A percentile compares a stretch with the other conserved stretches of the same genome.
phyloP scores from a whole-genome alignment of 1,140 invertebrate genomes.

The Trachymyrmex cornetzi region DNA sequence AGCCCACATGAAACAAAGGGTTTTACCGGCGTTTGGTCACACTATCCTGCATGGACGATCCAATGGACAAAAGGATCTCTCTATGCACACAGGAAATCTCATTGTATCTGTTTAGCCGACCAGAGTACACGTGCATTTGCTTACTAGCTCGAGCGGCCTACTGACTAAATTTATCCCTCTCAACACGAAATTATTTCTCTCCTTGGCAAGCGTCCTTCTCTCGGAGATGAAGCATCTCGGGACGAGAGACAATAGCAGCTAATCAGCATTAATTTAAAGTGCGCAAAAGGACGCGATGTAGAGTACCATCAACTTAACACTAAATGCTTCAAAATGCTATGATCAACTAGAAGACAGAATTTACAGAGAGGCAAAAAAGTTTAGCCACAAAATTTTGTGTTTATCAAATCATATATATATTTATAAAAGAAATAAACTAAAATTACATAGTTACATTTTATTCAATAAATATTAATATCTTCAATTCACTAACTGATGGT shows the following conservation, averaged over 20 bases:
- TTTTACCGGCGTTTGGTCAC: conserved; percentile 63
- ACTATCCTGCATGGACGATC: conserved; percentile 54
- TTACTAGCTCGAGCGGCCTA: conserved; percentile 20
- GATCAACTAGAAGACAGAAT: too few species aligned
- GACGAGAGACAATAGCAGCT: not conserved
- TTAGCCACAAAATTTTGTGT: too few species aligned
- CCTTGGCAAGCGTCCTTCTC: not conserved
- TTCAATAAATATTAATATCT: too few species aligned
- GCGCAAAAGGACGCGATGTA: not conserved
- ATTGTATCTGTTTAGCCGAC: conserved; percentile 60
- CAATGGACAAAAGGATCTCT: conserved; percentile 63
- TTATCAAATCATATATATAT: too few species aligned
- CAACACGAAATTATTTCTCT: conserved; percentile 32
- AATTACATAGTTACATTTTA: too few species aligned
- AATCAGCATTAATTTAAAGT: conserved; percentile 18
- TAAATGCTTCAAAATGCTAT: too few species aligned
- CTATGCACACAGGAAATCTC: conserved; percentile 50
- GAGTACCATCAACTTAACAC: too few species aligned
- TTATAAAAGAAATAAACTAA: too few species aligned
- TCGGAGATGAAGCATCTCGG: not conserved
- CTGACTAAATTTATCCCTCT: conserved; percentile 44
- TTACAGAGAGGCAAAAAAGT: too few species aligned
- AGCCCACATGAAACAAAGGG: conserved; percentile 56
- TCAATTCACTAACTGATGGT: too few species aligned
- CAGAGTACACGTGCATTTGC: conserved; percentile 30